A percentile compares a stretch with the other conserved stretches of the same genome.
phyloP scores from a whole-genome alignment of 2,113 vertebrate species.

The Lynx canadensis region DNA sequence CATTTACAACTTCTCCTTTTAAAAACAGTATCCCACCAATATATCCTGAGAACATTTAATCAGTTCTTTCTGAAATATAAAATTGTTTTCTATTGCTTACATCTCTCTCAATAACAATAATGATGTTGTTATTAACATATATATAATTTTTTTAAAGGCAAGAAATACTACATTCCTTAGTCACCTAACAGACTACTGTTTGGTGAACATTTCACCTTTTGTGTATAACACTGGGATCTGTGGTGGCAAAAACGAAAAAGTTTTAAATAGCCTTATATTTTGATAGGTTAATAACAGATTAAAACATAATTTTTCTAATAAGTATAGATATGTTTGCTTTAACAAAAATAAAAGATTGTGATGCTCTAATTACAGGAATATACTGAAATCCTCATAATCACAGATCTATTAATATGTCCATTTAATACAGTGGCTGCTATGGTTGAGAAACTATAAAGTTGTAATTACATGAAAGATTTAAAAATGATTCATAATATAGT shows the following conservation, averaged over 20 bases:
- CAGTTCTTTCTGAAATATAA: constrained; percentile 34
- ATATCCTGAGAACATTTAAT: background rate
- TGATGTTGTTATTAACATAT: constrained; percentile 3
- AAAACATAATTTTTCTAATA: background rate
- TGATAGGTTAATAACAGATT: background rate
- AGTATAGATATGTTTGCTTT: background rate
- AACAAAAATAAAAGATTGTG: background rate
- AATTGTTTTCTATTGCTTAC: constrained; percentile 6
- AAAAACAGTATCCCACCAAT: background rate
- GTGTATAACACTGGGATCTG: background rate
- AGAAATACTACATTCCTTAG: constrained; percentile 1
- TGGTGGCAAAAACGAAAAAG: background rate
- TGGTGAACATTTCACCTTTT: background rate
- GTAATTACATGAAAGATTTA: constrained; percentile 15
- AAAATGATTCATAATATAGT: constrained; percentile 27
- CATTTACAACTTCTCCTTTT: constrained; percentile 30
- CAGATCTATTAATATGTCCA: background rate
- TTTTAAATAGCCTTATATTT: background rate
- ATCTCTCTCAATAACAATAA: constrained; percentile 20
- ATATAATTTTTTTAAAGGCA: background rate
- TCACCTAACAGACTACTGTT: background rate
- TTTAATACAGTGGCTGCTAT: background rate
- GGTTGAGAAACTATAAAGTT: background rate
- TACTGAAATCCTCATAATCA: background rate
- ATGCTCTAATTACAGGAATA: background rate